A percentile compares a stretch with the other conserved stretches of the same genome.
These are phyloP conservation scores for Plutella xylostella DNA, from an alignment of 2,888 invertebrate species.

Conservation along the genomic window DNA sequence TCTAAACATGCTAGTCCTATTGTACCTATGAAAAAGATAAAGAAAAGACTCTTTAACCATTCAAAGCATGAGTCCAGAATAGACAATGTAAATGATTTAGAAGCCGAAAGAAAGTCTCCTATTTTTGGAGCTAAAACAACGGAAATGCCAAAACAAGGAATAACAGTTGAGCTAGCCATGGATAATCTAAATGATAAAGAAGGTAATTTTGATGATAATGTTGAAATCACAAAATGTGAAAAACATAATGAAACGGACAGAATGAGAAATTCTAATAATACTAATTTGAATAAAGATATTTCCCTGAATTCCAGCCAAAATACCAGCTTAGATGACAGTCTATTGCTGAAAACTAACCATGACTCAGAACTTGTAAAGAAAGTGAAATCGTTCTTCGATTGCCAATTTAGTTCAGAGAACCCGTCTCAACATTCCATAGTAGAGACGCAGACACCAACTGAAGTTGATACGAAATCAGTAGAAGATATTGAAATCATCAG, in stretches of 20 bases:
- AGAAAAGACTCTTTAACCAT: constrained; percentile 26
- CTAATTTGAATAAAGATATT: too few species aligned
- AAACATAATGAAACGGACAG: neutral
- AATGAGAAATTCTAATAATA: too few species aligned
- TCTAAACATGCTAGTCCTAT: constrained; percentile 20
- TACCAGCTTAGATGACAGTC: constrained; percentile 1
- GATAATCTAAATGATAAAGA: neutral
- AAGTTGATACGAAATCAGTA: constrained; percentile 25
- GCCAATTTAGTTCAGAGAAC: constrained; percentile 39
- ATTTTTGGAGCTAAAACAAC: neutral
- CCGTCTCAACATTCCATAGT: constrained; percentile 42
- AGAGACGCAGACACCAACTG: constrained; percentile 36
- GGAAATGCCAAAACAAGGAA: neutral
- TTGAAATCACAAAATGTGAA: neutral
- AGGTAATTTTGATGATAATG: neutral
- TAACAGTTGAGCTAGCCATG: neutral
- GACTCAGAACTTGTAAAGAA: constrained; percentile 27
- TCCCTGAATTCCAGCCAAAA: neutral
- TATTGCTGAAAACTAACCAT: constrained; percentile 8
- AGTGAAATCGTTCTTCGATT: constrained; percentile 43
- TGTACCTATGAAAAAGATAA: constrained; percentile 13
- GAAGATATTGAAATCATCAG: constrained; percentile 41
- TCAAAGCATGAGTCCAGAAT: constrained; percentile 23
- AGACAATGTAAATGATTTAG: neutral
- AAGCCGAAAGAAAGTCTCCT: neutral